Evolutionary conservation across 2,888 invertebrate species (phyloP).

Genomic region (Xanthia icteritia): DNA sequence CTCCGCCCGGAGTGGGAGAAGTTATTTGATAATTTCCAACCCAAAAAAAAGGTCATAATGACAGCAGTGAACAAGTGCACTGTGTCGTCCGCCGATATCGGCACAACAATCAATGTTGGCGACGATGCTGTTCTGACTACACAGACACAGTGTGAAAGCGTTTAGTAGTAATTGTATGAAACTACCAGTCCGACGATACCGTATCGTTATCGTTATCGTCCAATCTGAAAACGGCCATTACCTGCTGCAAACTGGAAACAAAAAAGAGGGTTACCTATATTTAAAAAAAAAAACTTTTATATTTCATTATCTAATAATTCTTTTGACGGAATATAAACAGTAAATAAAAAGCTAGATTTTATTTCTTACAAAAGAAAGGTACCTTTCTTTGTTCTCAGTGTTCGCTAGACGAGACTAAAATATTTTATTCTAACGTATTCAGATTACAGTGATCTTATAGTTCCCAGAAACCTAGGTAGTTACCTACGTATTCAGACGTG

Average conservation of each 20-base stretch:
- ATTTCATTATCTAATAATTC: neutral
- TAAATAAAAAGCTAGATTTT: neutral
- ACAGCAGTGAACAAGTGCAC: too few relatives aligned
- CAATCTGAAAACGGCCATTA: constrained; percentile 15
- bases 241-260: neutral
- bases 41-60: too few relatives aligned
- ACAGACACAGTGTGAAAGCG: too few relatives aligned
- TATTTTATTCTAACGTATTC: neutral
- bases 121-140: too few relatives aligned
- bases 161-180: too few relatives aligned
- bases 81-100: too few relatives aligned
- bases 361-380: neutral
- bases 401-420: neutral
- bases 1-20: too few relatives aligned
- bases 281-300: neutral
- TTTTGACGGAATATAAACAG: neutral
- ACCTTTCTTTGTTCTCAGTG: neutral
- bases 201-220: too few relatives aligned
- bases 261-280: neutral
- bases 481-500: neutral
- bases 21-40: too few relatives aligned
- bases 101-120: too few relatives aligned
- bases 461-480: neutral
- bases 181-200: too few relatives aligned
- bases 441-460: neutral